A percentile compares a stretch with the other conserved stretches of the same genome.
Conservation (phyloP, 2,888 invertebrate species). For the Latrodectus elegans region DNA sequence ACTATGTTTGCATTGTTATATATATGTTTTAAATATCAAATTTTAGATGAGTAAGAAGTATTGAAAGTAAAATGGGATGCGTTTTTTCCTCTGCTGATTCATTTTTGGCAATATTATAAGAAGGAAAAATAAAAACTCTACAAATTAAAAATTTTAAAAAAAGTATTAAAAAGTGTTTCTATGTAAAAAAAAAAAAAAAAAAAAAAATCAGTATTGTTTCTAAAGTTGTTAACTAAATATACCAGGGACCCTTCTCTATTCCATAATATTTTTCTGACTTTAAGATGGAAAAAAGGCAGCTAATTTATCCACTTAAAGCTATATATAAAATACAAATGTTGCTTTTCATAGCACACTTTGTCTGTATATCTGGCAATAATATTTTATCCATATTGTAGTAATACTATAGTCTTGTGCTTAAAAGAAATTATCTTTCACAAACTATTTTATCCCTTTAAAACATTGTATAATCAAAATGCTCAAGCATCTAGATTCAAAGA, state of each 20-base stretch:
- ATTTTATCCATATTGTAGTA: constrained; percentile 57
- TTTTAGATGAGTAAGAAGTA: no score
- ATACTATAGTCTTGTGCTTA: constrained; percentile 48
- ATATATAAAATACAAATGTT: constrained; percentile 64
- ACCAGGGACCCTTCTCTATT: constrained; percentile 33
- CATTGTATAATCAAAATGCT: constrained; percentile 47
- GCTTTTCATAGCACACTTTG: constrained; percentile 67
- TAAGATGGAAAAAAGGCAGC: constrained; percentile 48
- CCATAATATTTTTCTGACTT: constrained; percentile 18
- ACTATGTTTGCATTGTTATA: no score
- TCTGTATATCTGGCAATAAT: constrained; percentile 70
- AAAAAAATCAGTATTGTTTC: no score
- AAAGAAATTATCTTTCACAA: constrained; percentile 14
- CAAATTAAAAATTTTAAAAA: no score
- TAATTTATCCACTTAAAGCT: constrained; percentile 49
- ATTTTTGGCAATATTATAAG: no score
- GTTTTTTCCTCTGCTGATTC: no score
- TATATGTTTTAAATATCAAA: no score
- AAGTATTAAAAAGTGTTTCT: no score
- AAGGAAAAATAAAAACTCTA: no score
- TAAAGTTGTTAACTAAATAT: background rate
- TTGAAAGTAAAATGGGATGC: no score
- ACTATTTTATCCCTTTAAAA: constrained; percentile 21
- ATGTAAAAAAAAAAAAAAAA: no score
- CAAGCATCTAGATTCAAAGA: constrained; percentile 50